Percentiles rank a stretch among this genome's conserved stretches.
These are phyloP conservation scores for Acanthosepion pharaonis DNA, from an alignment of 2,888 invertebrate genomes.

Conservation along the genomic window DNA sequence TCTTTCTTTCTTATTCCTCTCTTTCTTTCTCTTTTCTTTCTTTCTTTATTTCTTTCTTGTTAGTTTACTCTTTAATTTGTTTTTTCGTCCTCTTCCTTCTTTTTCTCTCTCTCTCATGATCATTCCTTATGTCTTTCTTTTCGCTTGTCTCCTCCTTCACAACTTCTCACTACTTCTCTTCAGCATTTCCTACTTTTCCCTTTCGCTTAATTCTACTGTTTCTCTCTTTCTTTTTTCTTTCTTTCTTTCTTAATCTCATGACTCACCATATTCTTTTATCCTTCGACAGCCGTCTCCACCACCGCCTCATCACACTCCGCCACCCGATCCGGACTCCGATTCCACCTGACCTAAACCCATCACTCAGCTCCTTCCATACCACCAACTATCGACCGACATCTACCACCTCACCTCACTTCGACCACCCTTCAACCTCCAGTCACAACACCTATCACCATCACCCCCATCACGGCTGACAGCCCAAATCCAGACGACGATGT, in stretches of 20 bases:
- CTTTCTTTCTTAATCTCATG: not conserved
- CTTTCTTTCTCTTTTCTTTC: not conserved
- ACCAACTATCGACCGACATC: not conserved
- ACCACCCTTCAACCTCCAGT: not conserved
- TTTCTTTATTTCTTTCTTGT: not conserved
- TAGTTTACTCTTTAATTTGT: not conserved
- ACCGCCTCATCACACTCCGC: not conserved
- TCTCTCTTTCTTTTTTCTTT: too few relatives aligned
- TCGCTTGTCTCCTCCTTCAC: too few relatives aligned
- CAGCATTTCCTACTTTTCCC: too few relatives aligned
- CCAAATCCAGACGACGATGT: not conserved
- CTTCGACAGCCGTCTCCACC: not conserved
- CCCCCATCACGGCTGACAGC: not conserved
- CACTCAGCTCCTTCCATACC: not conserved
- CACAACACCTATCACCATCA: not conserved
- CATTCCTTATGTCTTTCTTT: too few relatives aligned
- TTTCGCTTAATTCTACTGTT: too few relatives aligned
- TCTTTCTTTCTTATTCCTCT: not conserved
- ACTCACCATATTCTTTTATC: not conserved
- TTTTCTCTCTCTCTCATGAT: not conserved
- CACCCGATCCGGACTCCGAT: not conserved
- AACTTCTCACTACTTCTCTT: too few relatives aligned
- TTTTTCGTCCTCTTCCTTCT: not conserved
- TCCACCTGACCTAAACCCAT: not conserved
- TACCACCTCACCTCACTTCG: not conserved